Evolutionary conservation across 2,888 invertebrate species (phyloP).

Genomic region (Petrolisthes manimaculis): DNA sequence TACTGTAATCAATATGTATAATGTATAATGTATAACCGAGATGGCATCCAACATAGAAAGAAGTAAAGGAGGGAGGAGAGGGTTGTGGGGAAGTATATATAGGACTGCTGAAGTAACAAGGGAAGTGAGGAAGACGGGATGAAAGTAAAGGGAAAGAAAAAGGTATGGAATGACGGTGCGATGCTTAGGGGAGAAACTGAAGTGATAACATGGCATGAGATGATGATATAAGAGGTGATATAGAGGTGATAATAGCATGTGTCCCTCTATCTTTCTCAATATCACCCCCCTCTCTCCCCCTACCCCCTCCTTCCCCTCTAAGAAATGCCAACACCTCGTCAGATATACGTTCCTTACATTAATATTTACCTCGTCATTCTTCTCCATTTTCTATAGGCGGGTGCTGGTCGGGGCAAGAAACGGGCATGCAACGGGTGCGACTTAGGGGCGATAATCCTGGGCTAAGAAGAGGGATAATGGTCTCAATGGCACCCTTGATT

Average conservation of each 20-base stretch:
- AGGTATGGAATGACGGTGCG: no score
- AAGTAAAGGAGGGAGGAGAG: no score
- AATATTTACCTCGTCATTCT: constrained; percentile 32
- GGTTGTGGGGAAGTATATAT: no score
- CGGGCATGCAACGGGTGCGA: neutral
- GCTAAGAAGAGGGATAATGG: neutral
- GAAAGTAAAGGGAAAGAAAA: no score
- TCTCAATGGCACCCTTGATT: neutral
- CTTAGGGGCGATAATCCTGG: constrained; percentile 4
- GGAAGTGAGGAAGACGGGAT: no score
- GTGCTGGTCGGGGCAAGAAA: neutral
- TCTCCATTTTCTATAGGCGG: constrained; percentile 6
- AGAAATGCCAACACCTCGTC: neutral
- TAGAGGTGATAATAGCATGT: neutral
- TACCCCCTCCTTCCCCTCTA: neutral
- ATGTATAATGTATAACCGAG: no score
- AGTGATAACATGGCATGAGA: no score
- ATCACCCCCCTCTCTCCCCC: neutral
- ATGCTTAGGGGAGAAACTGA: no score
- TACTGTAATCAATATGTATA: no score
- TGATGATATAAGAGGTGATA: no score
- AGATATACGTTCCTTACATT: constrained; percentile 23
- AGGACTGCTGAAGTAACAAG: no score
- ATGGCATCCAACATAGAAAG: no score
- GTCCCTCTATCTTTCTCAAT: neutral